These are phyloP conservation scores for Muscicapa adusta DNA, from an alignment of 2,113 vertebrate genomes.

Conservation along the genomic window DNA sequence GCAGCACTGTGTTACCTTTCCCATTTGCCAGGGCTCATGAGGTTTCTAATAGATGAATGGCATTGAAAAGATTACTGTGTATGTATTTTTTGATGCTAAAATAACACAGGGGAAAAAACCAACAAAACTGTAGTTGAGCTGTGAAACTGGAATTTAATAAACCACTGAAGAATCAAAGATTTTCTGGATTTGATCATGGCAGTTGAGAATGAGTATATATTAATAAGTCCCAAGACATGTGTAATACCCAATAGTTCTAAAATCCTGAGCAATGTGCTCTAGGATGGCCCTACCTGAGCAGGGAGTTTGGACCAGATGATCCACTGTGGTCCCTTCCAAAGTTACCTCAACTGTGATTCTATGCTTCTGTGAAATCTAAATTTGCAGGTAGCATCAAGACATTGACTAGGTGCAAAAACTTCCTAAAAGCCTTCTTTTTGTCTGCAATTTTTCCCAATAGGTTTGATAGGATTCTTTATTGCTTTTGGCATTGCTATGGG, in stretches of 20 bases:
- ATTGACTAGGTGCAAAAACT: background rate
- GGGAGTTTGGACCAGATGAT: background rate
- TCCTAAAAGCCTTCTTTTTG: background rate
- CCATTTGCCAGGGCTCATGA: background rate
- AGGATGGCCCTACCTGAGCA: background rate
- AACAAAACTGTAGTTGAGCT: rapidly evolving
- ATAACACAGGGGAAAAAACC: background rate
- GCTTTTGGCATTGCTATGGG: slow-evolving; percentile 98
- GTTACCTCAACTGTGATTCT: background rate
- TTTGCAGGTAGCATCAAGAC: background rate
- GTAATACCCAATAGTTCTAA: background rate
- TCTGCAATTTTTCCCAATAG: slow-evolving; percentile 71
- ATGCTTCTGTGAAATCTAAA: background rate
- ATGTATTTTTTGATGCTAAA: background rate
- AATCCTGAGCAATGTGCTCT: background rate
- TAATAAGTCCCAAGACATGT: background rate
- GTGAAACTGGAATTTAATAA: background rate
- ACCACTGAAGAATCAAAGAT: background rate
- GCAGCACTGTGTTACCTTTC: background rate
- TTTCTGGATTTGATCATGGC: background rate
- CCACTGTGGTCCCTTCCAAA: background rate
- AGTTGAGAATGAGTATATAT: background rate
- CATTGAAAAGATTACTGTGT: background rate
- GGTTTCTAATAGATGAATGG: background rate
- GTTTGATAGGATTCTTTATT: slow-evolving; percentile 99